Base-by-base conservation (phyloP, 1,140 invertebrate species). In the Vanessa tameamea region DNA sequence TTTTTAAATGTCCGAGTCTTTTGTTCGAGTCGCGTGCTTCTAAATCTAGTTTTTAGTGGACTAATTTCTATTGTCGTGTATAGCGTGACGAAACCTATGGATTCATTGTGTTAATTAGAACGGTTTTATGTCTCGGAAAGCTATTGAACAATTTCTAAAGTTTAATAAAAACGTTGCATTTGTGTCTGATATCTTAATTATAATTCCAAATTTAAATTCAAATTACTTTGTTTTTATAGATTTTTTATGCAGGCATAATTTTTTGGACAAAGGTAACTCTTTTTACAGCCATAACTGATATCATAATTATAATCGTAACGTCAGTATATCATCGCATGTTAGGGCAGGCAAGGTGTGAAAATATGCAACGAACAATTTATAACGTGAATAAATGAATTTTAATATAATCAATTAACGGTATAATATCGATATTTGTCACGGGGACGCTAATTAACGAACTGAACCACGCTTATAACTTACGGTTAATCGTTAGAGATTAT, bases 311-410 rank as follows among this genome's bases (percentile, higher is more conserved):
- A 37, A 15, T 37, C 12, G 31, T 61, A 61, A 15, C 20, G 20
- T 23, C 53, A n/a, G 13, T 67, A 69, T 20, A 57, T 69, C 37
- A 66, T 65, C 63, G 64, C 72, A 73, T 64, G 64, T 66, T 55
- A 72, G 69, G 76, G 61, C 70, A 75, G 76, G 53, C 73, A 78
- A 80, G 78, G 78, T 80, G 78, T 80, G 72, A 80, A 80, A 73
- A 75, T 80, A 80, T 80, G 78, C 78, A 80, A 78, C 73, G 47
- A 63, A 70, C 71, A 68, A 43, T 80, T 80, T 78, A 78, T 72
- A 72, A 64, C 70, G 59, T 72, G 76, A 78, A 80, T 80, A 80
- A 69, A 78, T 76, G 73, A 80, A 78, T 75, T 78, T 76, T 80
- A 78, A 72, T 72, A 73, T 76, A 78, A 73, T 75, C 72, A 78